phyloP scores from a whole-genome alignment of 2,888 invertebrate genomes.

The Tuberolachnus salignus region DNA sequence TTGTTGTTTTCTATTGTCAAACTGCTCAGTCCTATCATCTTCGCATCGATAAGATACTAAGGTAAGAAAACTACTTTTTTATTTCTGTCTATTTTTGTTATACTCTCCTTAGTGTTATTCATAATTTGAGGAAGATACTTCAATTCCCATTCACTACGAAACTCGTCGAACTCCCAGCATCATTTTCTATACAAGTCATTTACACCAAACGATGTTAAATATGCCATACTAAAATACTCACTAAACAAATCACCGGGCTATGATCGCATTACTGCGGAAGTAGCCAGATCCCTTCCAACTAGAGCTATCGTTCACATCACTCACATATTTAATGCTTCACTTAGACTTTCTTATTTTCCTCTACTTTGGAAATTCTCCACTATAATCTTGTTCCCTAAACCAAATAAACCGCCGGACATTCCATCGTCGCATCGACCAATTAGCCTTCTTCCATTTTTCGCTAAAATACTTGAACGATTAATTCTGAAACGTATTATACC shows the following conservation, averaged over 20 bases:
- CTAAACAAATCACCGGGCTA: not conserved
- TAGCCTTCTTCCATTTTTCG: not conserved
- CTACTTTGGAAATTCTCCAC: not conserved
- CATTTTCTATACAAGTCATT: too few species aligned
- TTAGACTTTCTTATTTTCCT: conserved; percentile 12
- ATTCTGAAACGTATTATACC: too few species aligned
- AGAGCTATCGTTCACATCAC: not conserved
- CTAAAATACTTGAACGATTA: not conserved
- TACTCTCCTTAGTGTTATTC: too few species aligned
- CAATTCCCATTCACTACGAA: too few species aligned
- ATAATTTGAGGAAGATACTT: too few species aligned
- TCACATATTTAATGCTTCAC: not conserved
- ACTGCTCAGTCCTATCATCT: too few species aligned
- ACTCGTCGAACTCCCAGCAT: too few species aligned
- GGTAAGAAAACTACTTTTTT: too few species aligned
- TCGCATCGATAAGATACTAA: too few species aligned
- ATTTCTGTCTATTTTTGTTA: too few species aligned
- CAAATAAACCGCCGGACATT: not conserved
- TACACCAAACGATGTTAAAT: not conserved
- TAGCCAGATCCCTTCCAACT: not conserved
- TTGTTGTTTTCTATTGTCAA: too few species aligned
- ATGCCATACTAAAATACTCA: not conserved
- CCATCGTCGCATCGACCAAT: not conserved
- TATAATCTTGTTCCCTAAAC: not conserved
- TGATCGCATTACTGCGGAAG: not conserved